Conservation (phyloP, 1,140 invertebrate species). For the Trinorchestia longiramus region DNA sequence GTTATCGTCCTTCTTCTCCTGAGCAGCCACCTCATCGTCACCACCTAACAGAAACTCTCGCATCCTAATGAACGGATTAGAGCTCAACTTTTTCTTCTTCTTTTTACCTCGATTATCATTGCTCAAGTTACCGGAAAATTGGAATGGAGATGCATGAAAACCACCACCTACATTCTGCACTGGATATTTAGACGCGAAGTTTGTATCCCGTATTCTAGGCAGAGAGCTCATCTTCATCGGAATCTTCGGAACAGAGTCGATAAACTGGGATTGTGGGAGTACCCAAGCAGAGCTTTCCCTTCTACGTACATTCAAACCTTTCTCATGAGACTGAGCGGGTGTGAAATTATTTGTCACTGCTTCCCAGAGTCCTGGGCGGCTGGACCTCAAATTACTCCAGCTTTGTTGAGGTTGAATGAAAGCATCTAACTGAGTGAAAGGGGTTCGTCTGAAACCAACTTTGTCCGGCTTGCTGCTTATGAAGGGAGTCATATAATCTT, state of each 20-base stretch:
- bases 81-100: slow-evolving; percentile 11
- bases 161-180: background rate
- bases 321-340: background rate
- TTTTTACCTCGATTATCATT: background rate
- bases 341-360: background rate
- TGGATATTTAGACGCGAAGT: background rate
- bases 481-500: background rate
- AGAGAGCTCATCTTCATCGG: background rate
- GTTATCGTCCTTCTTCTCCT: background rate
- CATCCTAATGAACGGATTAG: slow-evolving; percentile 13
- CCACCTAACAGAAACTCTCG: background rate
- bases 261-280: background rate
- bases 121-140: background rate
- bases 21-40: background rate
- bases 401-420: background rate
- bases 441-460: background rate
- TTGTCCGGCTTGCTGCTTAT: background rate
- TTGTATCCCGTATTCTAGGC: background rate
- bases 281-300: background rate
- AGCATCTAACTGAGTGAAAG: background rate
- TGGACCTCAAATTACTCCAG: background rate
- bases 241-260: background rate
- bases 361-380: background rate
- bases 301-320: background rate
- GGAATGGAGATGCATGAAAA: background rate